Conservation (phyloP, 2,797 vertebrate genomes). For the Argya squamiceps region DNA sequence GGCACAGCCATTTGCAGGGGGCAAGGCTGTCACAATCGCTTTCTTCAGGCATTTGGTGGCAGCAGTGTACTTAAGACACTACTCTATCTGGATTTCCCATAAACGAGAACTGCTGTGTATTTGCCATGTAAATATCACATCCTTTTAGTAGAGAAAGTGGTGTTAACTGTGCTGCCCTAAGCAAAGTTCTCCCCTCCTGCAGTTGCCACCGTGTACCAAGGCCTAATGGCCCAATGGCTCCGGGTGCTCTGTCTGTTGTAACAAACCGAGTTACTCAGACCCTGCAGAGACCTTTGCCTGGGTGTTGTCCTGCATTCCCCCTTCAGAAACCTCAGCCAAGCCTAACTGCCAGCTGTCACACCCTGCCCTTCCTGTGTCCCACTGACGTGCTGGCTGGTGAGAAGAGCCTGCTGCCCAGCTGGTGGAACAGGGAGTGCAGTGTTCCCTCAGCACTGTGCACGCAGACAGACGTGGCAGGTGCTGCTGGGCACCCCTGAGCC, state of each 20-base stretch:
- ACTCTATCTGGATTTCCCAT: background rate
- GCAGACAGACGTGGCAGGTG: accelerated
- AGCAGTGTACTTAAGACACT: background rate
- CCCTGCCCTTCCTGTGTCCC: background rate
- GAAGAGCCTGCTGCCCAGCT: background rate
- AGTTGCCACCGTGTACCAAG: background rate
- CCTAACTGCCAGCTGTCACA: background rate
- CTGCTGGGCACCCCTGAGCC: background rate
- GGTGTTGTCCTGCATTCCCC: background rate
- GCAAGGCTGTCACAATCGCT: background rate
- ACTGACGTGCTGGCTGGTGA: accelerated
- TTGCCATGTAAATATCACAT: background rate
- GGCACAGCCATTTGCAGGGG: background rate
- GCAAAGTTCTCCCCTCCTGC: background rate
- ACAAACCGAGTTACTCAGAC: background rate
- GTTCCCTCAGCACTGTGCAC: background rate
- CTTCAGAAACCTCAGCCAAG: background rate
- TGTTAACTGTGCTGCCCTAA: background rate
- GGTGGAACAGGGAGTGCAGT: accelerated
- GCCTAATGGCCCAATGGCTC: background rate
- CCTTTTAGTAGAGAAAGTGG: background rate
- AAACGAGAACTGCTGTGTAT: background rate
- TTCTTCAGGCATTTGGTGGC: background rate
- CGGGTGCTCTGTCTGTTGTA: background rate
- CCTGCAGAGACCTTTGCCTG: background rate